A percentile compares a stretch with the other conserved stretches of the same genome.
These are phyloP conservation scores for cat (Felis catus) DNA, from an alignment of 2,113 vertebrate genomes.

Conservation along the genomic window F.catus_Fca126_mat1.0 CM031419.1:134515501-134516000, in stretches of 20 bases:
- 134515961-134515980: neutral
- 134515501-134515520: neutral
- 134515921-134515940: neutral
- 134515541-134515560: neutral
- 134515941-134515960: neutral
- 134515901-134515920: neutral
- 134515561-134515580: neutral
- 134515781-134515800: constrained; percentile 17
- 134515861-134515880: neutral
- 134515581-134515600: neutral
- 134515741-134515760: constrained; percentile 74
- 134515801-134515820: neutral
- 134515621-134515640: constrained; percentile 78
- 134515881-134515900: neutral
- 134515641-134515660: neutral
- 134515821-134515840: neutral
- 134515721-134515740: constrained; percentile 53
- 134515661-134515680: constrained; percentile 72
- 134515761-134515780: constrained; percentile 74
- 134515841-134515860: neutral
- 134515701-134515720: constrained; percentile 60
- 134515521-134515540: neutral
- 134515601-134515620: constrained; percentile 76
- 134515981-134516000: neutral
- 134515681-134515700: constrained; percentile 77